phyloP scores from a whole-genome alignment of 2,888 invertebrate genomes.

The Pseudoips prasinana region DNA sequence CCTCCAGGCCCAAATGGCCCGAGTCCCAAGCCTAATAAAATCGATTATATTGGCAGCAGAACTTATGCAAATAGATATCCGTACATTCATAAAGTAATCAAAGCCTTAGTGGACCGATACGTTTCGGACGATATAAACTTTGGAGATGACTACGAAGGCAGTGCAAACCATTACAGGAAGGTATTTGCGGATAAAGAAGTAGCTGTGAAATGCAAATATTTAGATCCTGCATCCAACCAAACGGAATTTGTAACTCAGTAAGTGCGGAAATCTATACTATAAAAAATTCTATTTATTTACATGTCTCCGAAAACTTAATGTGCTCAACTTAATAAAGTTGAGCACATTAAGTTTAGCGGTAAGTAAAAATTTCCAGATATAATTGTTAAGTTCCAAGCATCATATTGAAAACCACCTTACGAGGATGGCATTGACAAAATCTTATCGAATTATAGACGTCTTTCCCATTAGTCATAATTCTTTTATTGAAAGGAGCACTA shows the following conservation, averaged over 20 bases:
- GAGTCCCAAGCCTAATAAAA: constrained; percentile 40
- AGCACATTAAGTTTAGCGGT: no score
- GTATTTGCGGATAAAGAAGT: constrained; percentile 54
- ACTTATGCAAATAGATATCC: constrained; percentile 66
- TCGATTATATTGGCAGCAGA: constrained; percentile 53
- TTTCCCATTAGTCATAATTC: no score
- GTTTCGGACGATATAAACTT: constrained; percentile 54
- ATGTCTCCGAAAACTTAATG: neutral
- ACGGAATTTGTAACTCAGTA: constrained; percentile 64
- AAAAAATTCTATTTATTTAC: constrained; percentile 6
- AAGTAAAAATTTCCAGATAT: no score
- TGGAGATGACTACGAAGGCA: constrained; percentile 47
- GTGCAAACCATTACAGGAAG: constrained; percentile 50
- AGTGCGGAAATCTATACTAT: no score
- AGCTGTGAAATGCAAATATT: constrained; percentile 60
- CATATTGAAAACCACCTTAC: no score
- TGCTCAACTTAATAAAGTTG: no score
- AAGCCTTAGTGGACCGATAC: constrained; percentile 55
- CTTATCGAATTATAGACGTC: no score
- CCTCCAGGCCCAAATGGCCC: constrained; percentile 24
- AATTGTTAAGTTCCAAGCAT: no score
- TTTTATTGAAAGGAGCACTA: no score
- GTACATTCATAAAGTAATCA: constrained; percentile 61
- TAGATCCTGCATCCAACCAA: constrained; percentile 42
- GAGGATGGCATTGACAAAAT: no score